A percentile compares a stretch with the other conserved stretches of the same genome.
phyloP scores from a whole-genome alignment of 2,113 vertebrate genomes.

The Odobenus rosmarus region DNA sequence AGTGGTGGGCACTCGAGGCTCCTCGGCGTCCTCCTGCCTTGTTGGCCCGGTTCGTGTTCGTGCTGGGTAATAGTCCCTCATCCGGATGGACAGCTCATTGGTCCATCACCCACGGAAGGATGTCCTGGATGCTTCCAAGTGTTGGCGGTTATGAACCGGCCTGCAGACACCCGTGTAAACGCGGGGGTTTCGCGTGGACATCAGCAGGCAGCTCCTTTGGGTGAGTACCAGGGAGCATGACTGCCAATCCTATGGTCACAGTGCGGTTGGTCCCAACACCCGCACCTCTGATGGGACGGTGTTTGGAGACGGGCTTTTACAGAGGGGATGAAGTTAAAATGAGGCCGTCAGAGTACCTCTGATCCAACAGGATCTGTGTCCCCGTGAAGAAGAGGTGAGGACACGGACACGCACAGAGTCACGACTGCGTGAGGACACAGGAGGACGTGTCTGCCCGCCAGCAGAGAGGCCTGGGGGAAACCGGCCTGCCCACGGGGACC shows the following conservation, averaged over 20 bases:
- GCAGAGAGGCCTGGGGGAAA: neutral
- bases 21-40: neutral
- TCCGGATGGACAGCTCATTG: too few relatives aligned
- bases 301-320: neutral
- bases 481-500: too few relatives aligned
- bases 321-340: neutral
- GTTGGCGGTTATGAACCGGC: neutral
- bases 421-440: neutral
- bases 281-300: neutral
- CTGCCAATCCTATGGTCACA: neutral
- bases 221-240: too few relatives aligned
- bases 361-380: neutral
- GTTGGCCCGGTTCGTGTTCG: neutral
- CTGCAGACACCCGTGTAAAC: neutral
- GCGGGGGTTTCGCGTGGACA: neutral
- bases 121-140: neutral
- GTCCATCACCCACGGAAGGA: neutral
- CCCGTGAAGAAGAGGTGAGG: neutral
- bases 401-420: neutral
- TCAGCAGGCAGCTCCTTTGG: neutral
- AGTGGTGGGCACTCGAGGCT: neutral
- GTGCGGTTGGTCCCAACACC: too few relatives aligned
- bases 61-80: neutral
- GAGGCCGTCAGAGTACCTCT: neutral
- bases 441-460: accelerated